Evolutionary conservation across 35 echinoderm and acorn worm species (phyloP), one percentile per base, ranked within the genome.

Genomic region (Patiria miniata): DNA sequence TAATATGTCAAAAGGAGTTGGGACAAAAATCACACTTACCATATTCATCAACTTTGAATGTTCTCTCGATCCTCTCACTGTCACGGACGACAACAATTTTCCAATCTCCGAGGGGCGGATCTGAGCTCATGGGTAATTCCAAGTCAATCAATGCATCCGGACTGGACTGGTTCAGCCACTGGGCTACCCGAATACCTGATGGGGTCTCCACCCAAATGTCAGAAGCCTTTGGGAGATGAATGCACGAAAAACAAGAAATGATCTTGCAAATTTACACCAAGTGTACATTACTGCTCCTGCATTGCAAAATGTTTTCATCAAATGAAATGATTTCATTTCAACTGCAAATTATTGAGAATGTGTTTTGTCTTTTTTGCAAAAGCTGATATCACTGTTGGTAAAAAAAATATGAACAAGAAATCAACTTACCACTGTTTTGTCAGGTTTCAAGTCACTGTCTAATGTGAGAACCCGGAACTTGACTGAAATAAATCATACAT

Each of bases 381-480:
- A n/a, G n/a, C n/a, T n/a, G n/a, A n/a, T n/a, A n/a, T n/a, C n/a
- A n/a, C n/a, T n/a, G n/a, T n/a, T n/a, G n/a, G n/a, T n/a, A n/a
- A n/a, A n/a, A n/a, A n/a, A n/a, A n/a, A n/a, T n/a, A n/a, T n/a
- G n/a, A n/a, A n/a, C n/a, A n/a, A n/a, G n/a, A n/a, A n/a, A n/a
- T n/a, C n/a, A n/a, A 94, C 78, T 87, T 83, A 95, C 94, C 80
- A 73, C 33, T 79, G 89, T 52, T 60, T 40, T 88, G 59, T 82
- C 82, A 29, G 94, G 85, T 78, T 51, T 91, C 17, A 95, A 83
- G 44, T 95, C 76, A 36, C 81, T 69, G 81, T 95, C 86, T 22
- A 92, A 14, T 15, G 94, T 87, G 80, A 91, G 83, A 52, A 95
- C 79, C 58, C 94, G 86, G 80, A 95, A 95, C 77, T 85, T 92